Evolutionary conservation across 1,140 invertebrate genomes (phyloP).

Genomic region (Vanessa atalanta): DNA sequence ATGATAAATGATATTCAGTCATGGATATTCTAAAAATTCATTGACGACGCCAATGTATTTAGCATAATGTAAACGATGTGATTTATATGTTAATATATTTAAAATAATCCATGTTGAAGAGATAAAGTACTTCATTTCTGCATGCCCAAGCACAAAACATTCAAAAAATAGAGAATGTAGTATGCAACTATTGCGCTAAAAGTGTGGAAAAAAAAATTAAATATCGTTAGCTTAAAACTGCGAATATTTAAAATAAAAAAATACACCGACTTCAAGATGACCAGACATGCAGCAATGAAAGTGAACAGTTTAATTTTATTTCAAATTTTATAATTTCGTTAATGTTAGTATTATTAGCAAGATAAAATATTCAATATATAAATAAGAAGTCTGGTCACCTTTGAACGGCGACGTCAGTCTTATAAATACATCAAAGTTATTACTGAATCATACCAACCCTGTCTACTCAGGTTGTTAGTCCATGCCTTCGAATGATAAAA

Average conservation of each 20-base stretch:
- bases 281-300: conserved; percentile 79
- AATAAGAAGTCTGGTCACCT: conserved; percentile 75
- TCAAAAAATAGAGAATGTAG: conserved; percentile 58
- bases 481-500: conserved; percentile 60
- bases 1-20: conserved; percentile 68
- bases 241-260: conserved; percentile 40
- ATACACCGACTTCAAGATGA: conserved; percentile 65
- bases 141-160: conserved; percentile 78
- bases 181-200: conserved; percentile 65
- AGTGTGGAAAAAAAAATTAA: conserved; percentile 49
- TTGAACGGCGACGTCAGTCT: conserved; percentile 69
- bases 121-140: conserved; percentile 72
- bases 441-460: conserved; percentile 60
- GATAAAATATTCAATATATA: conserved; percentile 40
- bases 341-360: conserved; percentile 15
- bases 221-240: conserved; percentile 53
- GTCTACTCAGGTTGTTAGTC: conserved; percentile 72
- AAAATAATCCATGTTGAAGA: conserved; percentile 62
- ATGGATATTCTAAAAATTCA: conserved; percentile 64
- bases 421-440: conserved; percentile 50
- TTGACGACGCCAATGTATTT: conserved; percentile 15
- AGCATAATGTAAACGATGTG: neutral
- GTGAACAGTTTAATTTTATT: conserved; percentile 36
- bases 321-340: conserved; percentile 6
- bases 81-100: conserved; percentile 32